A percentile compares a stretch with the other conserved stretches of the same genome.
Evolutionary conservation across 2,113 vertebrate species (phyloP).

Genomic region (Agapornis roseicollis): DNA sequence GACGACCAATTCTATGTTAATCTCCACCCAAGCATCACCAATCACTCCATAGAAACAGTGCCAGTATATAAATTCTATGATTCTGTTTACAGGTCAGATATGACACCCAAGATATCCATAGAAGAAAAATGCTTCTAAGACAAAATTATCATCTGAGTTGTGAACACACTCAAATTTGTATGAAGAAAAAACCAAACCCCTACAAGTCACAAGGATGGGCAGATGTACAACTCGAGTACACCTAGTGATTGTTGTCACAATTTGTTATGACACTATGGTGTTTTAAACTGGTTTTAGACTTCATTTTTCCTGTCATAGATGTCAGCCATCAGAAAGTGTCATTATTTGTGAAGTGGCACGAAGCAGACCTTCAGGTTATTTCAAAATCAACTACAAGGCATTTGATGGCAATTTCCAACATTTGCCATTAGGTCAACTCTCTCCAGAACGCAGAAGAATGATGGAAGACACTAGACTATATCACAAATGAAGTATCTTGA

Average conservation of each 20-base stretch:
- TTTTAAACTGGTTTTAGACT: neutral
- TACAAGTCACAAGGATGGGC: neutral
- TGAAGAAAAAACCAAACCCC: neutral
- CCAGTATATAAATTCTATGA: neutral
- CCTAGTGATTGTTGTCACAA: neutral
- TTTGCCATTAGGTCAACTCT: neutral
- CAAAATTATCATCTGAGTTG: neutral
- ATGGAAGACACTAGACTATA: neutral
- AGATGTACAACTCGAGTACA: neutral
- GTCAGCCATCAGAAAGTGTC: neutral
- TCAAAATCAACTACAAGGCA: neutral
- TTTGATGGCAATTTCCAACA: neutral
- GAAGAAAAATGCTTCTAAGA: neutral
- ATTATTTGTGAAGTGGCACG: neutral
- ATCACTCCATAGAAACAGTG: neutral
- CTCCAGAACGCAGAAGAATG: neutral
- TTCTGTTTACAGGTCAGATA: slow-evolving; percentile 7
- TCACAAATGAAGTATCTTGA: neutral
- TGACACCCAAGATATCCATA: neutral
- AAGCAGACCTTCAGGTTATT: neutral
- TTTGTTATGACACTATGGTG: neutral
- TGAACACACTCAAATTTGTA: neutral
- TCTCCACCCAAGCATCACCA: neutral
- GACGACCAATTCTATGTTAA: neutral
- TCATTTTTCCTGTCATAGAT: neutral